Base-by-base conservation (phyloP, 2,888 invertebrate genomes). In the Tenthredo scrophulariae region DNA sequence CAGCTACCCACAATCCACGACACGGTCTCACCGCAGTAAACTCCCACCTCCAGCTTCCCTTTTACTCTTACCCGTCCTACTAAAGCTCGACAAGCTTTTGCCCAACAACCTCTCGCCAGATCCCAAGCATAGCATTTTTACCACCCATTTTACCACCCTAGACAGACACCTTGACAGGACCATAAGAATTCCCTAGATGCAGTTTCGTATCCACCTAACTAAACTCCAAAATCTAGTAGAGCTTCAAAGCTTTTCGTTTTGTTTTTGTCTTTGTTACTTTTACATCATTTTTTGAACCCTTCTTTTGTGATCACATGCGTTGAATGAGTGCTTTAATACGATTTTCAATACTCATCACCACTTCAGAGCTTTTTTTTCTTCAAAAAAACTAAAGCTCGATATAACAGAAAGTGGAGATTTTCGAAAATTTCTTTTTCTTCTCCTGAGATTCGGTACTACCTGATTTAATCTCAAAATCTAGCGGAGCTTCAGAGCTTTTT, bases 61-160 rank as follows among this genome's bases (percentile, higher is more conserved):
- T 40, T 43, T 43, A 46, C 77, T 50, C 18, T 50, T 33, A 54
- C 46, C 15, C 77, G 33, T 43, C 40, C 43, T 43, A 40, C 80
- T 37, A 80, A 80, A 80, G 77, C 80, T 80, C 80, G 80, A 80
- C 80, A 80, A 80, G 80, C 80, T 80, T 58, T 62, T 62, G 62
- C 80, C 58, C 80, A 58, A 58, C 58, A 77, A 58, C 80, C 62
- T 62, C 58, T 80, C 62, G 18, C 33, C 80, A 58, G 62, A 80
- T 40, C 62, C 40, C 37, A 40, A 67, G 18, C 80, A 54, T 54
- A 80, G 58, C 37, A 58, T 80, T 62, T 80, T 33, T 26, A 37
- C 80, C 72, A 74, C 43, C 72, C 40, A 18, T 9, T 70, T 18
- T 70, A 18, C 33, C 70, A 70, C 70, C 72, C 72, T 43, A 43